Base-by-base conservation (phyloP, 1,140 invertebrate genomes). In the Pogonomyrmex californicus region DNA sequence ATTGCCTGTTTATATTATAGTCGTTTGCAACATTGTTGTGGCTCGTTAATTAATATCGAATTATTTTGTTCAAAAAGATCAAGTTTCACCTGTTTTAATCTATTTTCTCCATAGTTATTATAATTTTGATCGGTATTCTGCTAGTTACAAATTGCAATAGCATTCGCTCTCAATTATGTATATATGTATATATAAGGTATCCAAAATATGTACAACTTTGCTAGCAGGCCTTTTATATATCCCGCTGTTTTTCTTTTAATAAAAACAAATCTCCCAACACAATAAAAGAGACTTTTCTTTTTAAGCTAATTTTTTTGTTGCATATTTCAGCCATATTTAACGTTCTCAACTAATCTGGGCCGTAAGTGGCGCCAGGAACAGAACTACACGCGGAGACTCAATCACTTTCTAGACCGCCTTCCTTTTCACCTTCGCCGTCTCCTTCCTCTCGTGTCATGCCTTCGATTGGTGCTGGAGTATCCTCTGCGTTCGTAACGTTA, bases 371-470 rank as follows among this genome's bases (percentile, higher is more conserved):
- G 51, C 78, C 62, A 62, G 36, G 33, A 62, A 90, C 62, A 73
- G 44, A 44, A n/a, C 62, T 30, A 58, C 54, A 63, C 82, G 36
- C 60, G 86, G 75, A 81, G 12, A 87, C 88, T 95, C 93, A 95
- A 86, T 95, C 94, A 88, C 89, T 94, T 79, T 95, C 95, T 7
- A 94, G 91, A 86, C 91, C 95, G 5, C 86, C 90, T 78, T 95
- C 95, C 56, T 94, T 95, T 78, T 96, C 96, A 47, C 95, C 96
- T 90, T 96, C 96, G 12, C 96, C 96, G 56, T 96, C 96, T 5
- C 96, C 96, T 88, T 96, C 95, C 85, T 96, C 96, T 9, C 96
- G 94, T 38, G 96, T 96, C 96, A 96, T 96, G 60, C 96, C 96
- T 88, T 96, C 95, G 38, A 96, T 96, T 4, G 95, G 94, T 1